Conservation (phyloP, 2,113 vertebrate species). For the Pyrgilauda ruficollis region DNA sequence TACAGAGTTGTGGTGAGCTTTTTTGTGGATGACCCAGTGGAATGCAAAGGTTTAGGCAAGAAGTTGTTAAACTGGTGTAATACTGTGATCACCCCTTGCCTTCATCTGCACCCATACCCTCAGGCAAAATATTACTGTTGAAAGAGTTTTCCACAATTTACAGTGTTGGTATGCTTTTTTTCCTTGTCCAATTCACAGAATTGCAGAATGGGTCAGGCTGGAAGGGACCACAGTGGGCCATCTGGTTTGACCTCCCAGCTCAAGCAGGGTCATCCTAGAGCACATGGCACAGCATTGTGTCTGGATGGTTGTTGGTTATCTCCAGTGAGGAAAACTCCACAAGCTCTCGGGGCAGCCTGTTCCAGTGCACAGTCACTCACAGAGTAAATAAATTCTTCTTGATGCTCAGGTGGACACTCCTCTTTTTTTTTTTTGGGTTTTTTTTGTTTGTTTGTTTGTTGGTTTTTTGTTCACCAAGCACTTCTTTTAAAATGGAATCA, state of each 20-base stretch:
- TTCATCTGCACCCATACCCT: background rate
- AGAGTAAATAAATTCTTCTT: background rate
- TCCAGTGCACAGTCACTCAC: background rate
- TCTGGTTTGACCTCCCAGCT: background rate
- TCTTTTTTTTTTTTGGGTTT: rapidly evolving
- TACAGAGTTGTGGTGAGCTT: background rate
- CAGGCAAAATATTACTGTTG: background rate
- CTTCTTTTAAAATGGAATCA: constrained; percentile 49
- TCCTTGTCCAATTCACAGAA: background rate
- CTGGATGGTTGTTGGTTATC: background rate
- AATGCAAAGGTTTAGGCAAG: background rate
- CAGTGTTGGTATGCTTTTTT: background rate
- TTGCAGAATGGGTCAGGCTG: background rate
- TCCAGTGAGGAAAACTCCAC: background rate
- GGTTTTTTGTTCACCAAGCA: background rate
- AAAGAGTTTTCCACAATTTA: background rate
- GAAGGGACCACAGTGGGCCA: background rate
- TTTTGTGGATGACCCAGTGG: background rate
- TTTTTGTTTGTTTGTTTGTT: background rate
- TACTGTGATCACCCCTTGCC: background rate
- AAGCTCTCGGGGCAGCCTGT: background rate
- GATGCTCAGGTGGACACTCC: background rate
- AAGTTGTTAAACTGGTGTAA: background rate
- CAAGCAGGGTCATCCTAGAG: background rate
- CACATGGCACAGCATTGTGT: background rate